Evolutionary conservation across 92 coral and sea anemone species (phyloP).

Genomic region (Palythoa grandis): DNA sequence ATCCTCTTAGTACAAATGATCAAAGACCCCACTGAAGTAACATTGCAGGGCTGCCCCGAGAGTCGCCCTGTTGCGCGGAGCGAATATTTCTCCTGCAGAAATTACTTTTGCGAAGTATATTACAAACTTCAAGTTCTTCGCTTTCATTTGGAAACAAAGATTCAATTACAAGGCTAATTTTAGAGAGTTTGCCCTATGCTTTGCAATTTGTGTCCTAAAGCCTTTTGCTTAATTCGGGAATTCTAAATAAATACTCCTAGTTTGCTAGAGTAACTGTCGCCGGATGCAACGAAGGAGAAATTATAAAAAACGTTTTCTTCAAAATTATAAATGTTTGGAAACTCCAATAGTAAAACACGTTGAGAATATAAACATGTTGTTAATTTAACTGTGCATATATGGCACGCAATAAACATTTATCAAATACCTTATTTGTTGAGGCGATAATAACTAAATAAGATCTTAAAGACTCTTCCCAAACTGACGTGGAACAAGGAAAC

Average conservation of each 20-base stretch:
- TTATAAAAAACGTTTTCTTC: too few relatives aligned
- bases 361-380: background rate
- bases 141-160: background rate
- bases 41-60: background rate
- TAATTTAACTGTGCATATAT: conserved; percentile 1
- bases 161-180: conserved; percentile 11
- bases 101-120: background rate
- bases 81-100: background rate
- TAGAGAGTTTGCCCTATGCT: background rate
- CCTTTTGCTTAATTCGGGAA: background rate
- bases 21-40: background rate
- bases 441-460: background rate
- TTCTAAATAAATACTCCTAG: background rate
- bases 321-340: background rate
- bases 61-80: background rate
- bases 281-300: background rate
- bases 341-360: background rate
- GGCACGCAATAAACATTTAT: background rate
- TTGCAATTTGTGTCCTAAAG: background rate
- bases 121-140: conserved; percentile 16
- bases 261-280: background rate
- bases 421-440: background rate
- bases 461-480: conserved; percentile 13
- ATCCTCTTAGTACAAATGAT: background rate
- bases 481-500: background rate